Evolutionary conservation across 2,113 vertebrate species (phyloP).

Genomic region (Carassius gibelio): DNA sequence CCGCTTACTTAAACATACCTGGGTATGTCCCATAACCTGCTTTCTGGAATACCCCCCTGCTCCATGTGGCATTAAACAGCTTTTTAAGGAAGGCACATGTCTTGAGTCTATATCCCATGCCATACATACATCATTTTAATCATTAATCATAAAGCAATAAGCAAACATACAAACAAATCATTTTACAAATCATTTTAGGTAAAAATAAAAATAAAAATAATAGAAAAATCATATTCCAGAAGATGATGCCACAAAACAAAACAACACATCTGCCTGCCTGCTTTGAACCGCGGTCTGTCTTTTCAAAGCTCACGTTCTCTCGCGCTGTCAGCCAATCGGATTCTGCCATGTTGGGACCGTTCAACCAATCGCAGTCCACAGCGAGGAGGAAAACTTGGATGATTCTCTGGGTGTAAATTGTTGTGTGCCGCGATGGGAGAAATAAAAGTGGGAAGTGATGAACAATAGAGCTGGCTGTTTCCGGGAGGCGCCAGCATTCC

Average conservation of each 20-base stretch:
- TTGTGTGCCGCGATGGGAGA: slow-evolving; percentile 23
- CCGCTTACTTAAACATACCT: too few species aligned
- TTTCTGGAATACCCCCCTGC: not conserved
- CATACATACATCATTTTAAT: not conserved
- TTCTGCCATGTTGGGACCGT: slow-evolving; percentile 77
- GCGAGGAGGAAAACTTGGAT: slow-evolving; percentile 60
- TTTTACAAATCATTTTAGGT: not conserved
- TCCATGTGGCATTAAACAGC: not conserved
- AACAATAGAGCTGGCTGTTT: slow-evolving; percentile 61
- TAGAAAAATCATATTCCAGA: not conserved
- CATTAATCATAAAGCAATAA: not conserved
- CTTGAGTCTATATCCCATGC: not conserved
- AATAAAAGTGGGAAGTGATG: slow-evolving; percentile 49
- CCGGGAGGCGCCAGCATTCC: slow-evolving; percentile 36
- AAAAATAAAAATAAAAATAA: not conserved
- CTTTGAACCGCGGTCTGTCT: slow-evolving; percentile 56
- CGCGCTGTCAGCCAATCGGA: slow-evolving; percentile 68
- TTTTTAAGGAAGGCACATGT: not conserved
- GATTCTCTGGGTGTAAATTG: slow-evolving; percentile 62
- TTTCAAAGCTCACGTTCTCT: slow-evolving; percentile 51
- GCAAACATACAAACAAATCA: too few species aligned
- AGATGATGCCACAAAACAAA: not conserved
- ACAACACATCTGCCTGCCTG: not conserved
- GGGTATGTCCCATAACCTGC: too few species aligned
- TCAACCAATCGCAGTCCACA: slow-evolving; percentile 68